Base-by-base conservation (phyloP, 1,140 invertebrate species). In the Zaprionus davidi region DNA sequence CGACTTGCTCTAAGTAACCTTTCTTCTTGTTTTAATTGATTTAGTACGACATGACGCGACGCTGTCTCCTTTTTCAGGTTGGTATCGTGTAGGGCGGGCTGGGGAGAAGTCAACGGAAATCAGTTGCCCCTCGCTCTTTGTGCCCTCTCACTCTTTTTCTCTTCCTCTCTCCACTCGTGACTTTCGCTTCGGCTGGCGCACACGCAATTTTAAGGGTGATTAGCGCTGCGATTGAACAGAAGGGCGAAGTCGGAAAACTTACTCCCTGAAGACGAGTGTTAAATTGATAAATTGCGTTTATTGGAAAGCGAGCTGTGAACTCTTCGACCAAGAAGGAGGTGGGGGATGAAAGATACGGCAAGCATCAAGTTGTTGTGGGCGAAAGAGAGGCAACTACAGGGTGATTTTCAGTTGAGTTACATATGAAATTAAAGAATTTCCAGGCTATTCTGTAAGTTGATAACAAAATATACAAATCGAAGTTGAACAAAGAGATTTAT, bases 221-320 rank as follows among this genome's bases (percentile, higher is more conserved):
- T 87, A 87, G 83, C 81, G 83, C 53, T 83, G 56, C 69, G 69
- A 67, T 41, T 20, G 24, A 36, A 28, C 38, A 66, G 31, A 7
- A 38, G 24, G 24, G 55, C 36, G 12, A 12, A 11, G 13, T 9
- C 17, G 38, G 13, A 7, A 17, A 46, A 46, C 41, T 46, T 17
- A 17, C 31, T 38, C 31, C 26, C 13, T 22, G 36, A 28, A 44
- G 13, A 74, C 71, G 83, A 87, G 83, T 87, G 83, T 86, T 87
- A 88, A 87, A 88, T 87, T 87, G 83, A 87, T 88, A 87, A 87
- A 87, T 87, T 88, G 83, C 83, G 80, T 77, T 83, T 78, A 86
- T 86, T 86, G 83, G 83, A 86, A 87, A 87, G 82, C 82, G 83
- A 87, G 82, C 82, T 87, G 82, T 59, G 67, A 78, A 79, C 78